These are phyloP conservation scores for Cephalophus harveyi DNA, from an alignment of 2,113 vertebrate species.

Conservation along the genomic window DNA sequence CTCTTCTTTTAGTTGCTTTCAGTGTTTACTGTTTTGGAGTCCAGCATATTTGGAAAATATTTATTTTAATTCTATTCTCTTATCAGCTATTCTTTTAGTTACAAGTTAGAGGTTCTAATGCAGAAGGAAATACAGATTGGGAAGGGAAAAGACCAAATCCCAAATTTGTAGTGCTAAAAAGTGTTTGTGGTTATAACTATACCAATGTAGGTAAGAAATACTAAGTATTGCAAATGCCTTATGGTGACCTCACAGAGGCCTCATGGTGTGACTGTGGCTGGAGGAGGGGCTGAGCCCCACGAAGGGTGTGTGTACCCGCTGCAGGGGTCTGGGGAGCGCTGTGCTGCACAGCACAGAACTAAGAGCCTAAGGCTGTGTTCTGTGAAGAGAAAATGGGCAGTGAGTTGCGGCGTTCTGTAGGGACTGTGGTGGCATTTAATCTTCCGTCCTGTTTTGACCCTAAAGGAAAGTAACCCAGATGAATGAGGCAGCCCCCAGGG, in stretches of 20 bases:
- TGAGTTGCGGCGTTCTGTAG: not conserved
- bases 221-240: accelerated
- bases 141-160: not conserved
- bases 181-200: not conserved
- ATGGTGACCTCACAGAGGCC: not conserved
- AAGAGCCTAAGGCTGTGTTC: not conserved
- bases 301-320: not conserved
- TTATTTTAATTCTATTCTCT: not conserved
- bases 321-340: not conserved
- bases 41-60: not conserved
- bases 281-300: not conserved
- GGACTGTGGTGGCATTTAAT: accelerated
- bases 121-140: not conserved
- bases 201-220: accelerated
- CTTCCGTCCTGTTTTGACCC: conserved; percentile 28
- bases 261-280: not conserved
- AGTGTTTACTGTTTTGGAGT: not conserved
- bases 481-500: not conserved
- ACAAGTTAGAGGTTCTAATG: not conserved
- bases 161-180: not conserved
- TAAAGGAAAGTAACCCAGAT: not conserved
- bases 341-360: conserved; percentile 6
- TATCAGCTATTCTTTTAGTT: not conserved
- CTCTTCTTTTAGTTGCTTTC: not conserved
- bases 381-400: not conserved